Percentiles rank a stretch among this genome's conserved stretches.
Conservation (phyloP, 1,140 invertebrate species). For the Drosophila pseudoananassae region DNA sequence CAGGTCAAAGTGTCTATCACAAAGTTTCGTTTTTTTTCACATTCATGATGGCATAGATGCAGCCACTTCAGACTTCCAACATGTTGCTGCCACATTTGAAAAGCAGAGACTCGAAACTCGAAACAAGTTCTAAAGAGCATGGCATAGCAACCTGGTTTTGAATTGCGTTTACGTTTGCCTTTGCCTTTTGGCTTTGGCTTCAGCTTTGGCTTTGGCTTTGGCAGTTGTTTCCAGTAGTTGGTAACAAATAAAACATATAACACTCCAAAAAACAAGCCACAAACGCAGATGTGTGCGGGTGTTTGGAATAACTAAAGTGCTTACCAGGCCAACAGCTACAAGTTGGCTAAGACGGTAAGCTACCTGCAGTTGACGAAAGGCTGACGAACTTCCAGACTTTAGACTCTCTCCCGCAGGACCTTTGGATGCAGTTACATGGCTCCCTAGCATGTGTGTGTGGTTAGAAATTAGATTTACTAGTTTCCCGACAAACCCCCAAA, state of each 20-base stretch:
- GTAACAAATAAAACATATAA: constrained; percentile 45
- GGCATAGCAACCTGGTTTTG: constrained; percentile 29
- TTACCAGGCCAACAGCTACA: constrained; percentile 62
- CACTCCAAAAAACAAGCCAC: constrained; percentile 31
- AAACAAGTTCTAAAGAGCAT: constrained; percentile 43
- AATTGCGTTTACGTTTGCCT: constrained; percentile 8
- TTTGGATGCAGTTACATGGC: constrained; percentile 61
- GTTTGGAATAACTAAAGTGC: constrained; percentile 48
- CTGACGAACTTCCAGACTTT: constrained; percentile 61
- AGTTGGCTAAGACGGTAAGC: constrained; percentile 68
- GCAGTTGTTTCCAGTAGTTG: constrained; percentile 46
- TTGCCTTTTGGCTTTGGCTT: constrained; percentile 22
- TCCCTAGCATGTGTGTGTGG: constrained; percentile 39
- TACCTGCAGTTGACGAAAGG: constrained; percentile 61
- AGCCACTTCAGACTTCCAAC: constrained; percentile 42
- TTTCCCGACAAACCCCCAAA: constrained; percentile 57
- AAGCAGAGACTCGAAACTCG: constrained; percentile 15
- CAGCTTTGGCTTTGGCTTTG: constrained; percentile 31
- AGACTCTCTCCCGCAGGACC: constrained; percentile 35
- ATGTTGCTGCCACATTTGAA: constrained; percentile 21
- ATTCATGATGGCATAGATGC: constrained; percentile 20
- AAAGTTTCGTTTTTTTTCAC: constrained; percentile 3
- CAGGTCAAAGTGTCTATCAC: constrained; percentile 26
- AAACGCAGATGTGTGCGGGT: constrained; percentile 27
- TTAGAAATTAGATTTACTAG: constrained; percentile 79